Evolutionary conservation across 2,888 invertebrate genomes (phyloP).

Genomic region (Drosophila peninsularis): DNA sequence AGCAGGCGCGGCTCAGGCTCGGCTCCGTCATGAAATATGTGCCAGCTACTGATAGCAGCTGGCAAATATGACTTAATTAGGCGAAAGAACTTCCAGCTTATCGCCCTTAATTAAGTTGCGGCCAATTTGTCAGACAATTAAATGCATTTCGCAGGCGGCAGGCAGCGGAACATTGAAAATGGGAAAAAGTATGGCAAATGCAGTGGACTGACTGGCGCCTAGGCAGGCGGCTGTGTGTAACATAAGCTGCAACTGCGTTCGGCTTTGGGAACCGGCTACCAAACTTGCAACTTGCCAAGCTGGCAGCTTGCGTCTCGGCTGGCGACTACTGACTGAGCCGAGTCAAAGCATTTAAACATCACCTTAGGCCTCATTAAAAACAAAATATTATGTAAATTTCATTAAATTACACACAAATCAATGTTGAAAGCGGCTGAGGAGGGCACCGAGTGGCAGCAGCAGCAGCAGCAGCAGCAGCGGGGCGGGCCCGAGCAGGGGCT

Average conservation of each 20-base stretch:
- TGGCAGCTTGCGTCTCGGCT: slow-evolving; percentile 21
- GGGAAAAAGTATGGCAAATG: slow-evolving; percentile 12
- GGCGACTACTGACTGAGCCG: slow-evolving; percentile 67
- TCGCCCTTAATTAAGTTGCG: slow-evolving; percentile 78
- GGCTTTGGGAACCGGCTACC: slow-evolving; percentile 54
- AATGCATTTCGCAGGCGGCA: slow-evolving; percentile 54
- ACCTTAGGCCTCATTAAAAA: slow-evolving; percentile 82
- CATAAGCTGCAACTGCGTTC: slow-evolving; percentile 33
- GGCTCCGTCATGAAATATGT: slow-evolving; percentile 71
- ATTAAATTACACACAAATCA: slow-evolving; percentile 81
- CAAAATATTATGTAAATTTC: slow-evolving; percentile 82
- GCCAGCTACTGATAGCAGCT: slow-evolving; percentile 63
- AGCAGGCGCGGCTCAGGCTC: slow-evolving; percentile 47
- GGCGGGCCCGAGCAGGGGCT: neutral
- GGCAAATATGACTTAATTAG: slow-evolving; percentile 73
- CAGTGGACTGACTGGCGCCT: slow-evolving; percentile 52
- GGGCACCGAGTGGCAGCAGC: neutral
- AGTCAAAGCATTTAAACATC: slow-evolving; percentile 81
- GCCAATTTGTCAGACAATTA: slow-evolving; percentile 81
- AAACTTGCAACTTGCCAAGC: slow-evolving; percentile 21
- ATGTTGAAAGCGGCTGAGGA: slow-evolving; percentile 51
- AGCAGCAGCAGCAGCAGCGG: neutral
- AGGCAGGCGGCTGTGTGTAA: slow-evolving; percentile 38
- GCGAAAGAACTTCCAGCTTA: slow-evolving; percentile 43
- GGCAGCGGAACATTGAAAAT: slow-evolving; percentile 38